Evolutionary conservation across 2,888 invertebrate genomes (phyloP).

Genomic region (Antheraea yamamai): DNA sequence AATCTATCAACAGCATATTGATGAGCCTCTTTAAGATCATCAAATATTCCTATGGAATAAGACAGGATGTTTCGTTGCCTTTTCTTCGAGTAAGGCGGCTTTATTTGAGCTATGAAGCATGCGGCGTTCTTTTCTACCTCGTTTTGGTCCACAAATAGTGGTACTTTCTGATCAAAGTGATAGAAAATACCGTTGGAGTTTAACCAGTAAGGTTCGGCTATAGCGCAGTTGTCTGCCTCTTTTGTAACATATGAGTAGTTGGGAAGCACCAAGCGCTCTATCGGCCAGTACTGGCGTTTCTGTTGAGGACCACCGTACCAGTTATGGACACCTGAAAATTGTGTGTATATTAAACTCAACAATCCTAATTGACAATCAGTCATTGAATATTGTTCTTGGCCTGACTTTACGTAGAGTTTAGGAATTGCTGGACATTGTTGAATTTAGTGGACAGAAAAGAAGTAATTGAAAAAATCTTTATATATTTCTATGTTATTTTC

Average conservation of each 20-base stretch:
- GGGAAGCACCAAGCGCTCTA: conserved; percentile 75
- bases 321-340: conserved; percentile 55
- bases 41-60: conserved; percentile 84
- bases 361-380: background rate
- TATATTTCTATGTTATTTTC: too few relatives aligned
- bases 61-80: conserved; percentile 68
- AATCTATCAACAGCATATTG: conserved; percentile 82
- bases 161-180: conserved; percentile 83
- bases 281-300: conserved; percentile 83
- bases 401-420: too few relatives aligned
- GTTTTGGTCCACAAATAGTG: conserved; percentile 86
- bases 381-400: background rate
- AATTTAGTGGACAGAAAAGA: too few relatives aligned
- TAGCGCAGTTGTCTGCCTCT: conserved; percentile 79
- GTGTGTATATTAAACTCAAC: background rate
- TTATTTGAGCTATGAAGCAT: conserved; percentile 77
- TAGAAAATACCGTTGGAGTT: conserved; percentile 85
- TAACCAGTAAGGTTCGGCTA: conserved; percentile 86
- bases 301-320: conserved; percentile 86
- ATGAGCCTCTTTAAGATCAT: conserved; percentile 82
- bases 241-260: conserved; percentile 82
- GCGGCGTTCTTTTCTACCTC: conserved; percentile 66
- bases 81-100: conserved; percentile 72
- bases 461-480: too few relatives aligned
- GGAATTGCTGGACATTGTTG: too few relatives aligned